These are phyloP conservation scores for Halichondria panicea DNA, from an alignment of 37 sponge, comb jelly and placozoan species.

Conservation along the genomic window DNA sequence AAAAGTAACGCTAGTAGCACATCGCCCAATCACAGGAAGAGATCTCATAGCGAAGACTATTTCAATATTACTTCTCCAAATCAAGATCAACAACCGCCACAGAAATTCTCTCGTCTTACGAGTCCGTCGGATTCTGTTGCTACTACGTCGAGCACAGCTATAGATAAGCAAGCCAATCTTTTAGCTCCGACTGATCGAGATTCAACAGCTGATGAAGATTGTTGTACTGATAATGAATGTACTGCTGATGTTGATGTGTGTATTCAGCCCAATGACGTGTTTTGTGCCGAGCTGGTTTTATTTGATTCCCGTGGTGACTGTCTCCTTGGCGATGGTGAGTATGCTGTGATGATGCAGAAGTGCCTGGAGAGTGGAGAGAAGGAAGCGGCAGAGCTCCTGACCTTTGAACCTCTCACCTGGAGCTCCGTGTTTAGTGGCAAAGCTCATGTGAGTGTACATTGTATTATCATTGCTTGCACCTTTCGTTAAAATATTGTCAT, in stretches of 20 bases:
- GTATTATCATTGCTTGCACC: no score
- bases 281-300: slow-evolving; percentile 51
- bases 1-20: not conserved
- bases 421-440: slow-evolving; percentile 46
- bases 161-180: no score
- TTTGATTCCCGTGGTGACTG: slow-evolving; percentile 70
- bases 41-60: no score
- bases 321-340: slow-evolving; percentile 62
- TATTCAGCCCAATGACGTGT: slow-evolving; percentile 19
- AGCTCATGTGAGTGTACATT: not conserved
- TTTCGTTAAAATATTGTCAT: no score
- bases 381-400: not conserved
- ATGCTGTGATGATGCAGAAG: slow-evolving; percentile 45
- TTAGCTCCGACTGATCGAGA: no score
- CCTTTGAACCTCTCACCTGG: slow-evolving; percentile 57
- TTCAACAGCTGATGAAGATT: not conserved
- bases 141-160: no score
- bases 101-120: no score
- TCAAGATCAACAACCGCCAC: no score
- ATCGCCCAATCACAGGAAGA: not conserved
- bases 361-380: not conserved
- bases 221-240: not conserved
- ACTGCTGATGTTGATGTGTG: not conserved
- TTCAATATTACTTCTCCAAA: no score
- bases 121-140: no score